Conservation (phyloP, 2,113 vertebrate genomes). For the Polyodon spathula region DNA sequence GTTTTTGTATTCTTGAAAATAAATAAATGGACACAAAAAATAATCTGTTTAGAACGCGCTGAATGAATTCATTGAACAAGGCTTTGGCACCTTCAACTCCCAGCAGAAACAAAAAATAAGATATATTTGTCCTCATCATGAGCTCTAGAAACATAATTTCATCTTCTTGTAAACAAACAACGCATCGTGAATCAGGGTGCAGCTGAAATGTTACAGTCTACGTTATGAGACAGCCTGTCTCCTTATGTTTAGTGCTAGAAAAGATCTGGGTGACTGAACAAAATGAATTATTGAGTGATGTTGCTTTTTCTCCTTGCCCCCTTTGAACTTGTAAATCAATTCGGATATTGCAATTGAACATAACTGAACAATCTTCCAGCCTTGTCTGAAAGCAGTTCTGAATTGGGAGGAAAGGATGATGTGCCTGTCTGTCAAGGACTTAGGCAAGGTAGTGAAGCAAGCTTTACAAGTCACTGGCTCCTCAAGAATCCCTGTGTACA, state of each 20-base stretch:
- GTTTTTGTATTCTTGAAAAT: no score
- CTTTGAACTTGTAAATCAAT: slow-evolving; percentile 11
- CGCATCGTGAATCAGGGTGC: slow-evolving; percentile 42
- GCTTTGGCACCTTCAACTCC: slow-evolving; percentile 20
- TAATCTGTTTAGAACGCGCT: no score
- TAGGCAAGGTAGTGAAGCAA: not conserved
- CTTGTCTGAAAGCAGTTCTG: not conserved
- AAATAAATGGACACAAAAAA: no score
- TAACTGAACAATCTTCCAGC: not conserved
- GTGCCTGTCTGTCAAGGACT: not conserved
- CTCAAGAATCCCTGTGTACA: not conserved
- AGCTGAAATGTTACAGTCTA: slow-evolving; percentile 50
- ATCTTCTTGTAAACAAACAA: slow-evolving; percentile 39
- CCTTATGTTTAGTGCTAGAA: slow-evolving; percentile 45
- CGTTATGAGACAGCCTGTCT: slow-evolving; percentile 52
- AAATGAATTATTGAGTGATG: slow-evolving; percentile 45
- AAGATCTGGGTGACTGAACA: slow-evolving; percentile 41
- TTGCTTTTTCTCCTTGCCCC: not conserved
- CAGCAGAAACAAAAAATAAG: slow-evolving; percentile 1
- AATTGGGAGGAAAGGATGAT: not conserved
- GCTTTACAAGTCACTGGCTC: no score
- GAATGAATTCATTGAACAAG: no score
- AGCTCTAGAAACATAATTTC: slow-evolving; percentile 10
- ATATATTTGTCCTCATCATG: slow-evolving; percentile 29
- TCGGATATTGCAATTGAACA: slow-evolving; percentile 9